Evolutionary conservation across 2,797 vertebrate species (phyloP).

Genomic region (Sebastes melanostomus): DNA sequence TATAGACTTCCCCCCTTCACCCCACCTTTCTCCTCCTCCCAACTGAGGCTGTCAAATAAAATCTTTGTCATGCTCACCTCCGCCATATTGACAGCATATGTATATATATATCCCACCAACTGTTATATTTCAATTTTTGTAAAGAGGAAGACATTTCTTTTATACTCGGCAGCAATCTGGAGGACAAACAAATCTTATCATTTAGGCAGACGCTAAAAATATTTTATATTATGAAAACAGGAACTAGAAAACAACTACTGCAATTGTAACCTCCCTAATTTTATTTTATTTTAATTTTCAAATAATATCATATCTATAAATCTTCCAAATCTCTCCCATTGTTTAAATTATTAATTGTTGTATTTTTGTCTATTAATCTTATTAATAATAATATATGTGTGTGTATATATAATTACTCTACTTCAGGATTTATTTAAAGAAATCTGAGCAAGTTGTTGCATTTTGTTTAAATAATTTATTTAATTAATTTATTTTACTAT

Average conservation of each 20-base stretch:
- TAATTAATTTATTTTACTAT: neutral
- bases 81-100: constrained; percentile 8
- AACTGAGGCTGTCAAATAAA: constrained; percentile 35
- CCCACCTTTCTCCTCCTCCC: no score
- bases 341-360: neutral
- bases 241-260: neutral
- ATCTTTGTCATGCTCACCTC: constrained; percentile 23
- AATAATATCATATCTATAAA: no score
- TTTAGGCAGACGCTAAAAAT: neutral
- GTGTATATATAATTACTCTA: neutral
- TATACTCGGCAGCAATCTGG: neutral
- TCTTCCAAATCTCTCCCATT: neutral
- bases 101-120: neutral
- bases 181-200: neutral
- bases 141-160: neutral
- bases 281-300: neutral
- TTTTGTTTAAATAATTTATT: neutral
- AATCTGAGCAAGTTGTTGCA: neutral
- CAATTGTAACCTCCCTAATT: neutral
- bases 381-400: neutral
- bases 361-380: neutral
- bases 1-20: no score
- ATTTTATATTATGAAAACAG: neutral
- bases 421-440: neutral
- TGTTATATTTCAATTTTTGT: neutral